These are phyloP conservation scores for Girardinichthys multiradiatus DNA, from an alignment of 2,113 vertebrate species.

Conservation along the genomic window DNA sequence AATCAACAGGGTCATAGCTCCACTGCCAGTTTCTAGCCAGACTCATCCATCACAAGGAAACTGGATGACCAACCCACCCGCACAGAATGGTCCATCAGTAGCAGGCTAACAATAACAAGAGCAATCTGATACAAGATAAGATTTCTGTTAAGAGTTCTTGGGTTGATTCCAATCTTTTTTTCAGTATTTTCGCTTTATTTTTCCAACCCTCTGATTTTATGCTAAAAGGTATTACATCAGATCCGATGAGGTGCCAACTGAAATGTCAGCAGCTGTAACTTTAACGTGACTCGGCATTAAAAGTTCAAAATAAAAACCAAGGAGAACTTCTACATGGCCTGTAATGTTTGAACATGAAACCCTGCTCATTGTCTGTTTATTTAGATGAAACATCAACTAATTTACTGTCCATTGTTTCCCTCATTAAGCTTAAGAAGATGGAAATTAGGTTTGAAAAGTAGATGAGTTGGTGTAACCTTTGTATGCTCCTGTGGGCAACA, in stretches of 20 bases:
- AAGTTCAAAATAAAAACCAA: constrained; percentile 48
- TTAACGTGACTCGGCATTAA: constrained; percentile 56
- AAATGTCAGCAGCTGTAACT: constrained; percentile 55
- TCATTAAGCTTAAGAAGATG: constrained; percentile 16
- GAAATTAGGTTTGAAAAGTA: constrained; percentile 34
- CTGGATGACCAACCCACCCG: constrained; percentile 63
- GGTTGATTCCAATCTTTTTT: constrained; percentile 46
- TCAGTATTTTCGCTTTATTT: constrained; percentile 49
- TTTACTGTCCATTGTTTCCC: constrained; percentile 23
- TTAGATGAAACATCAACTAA: constrained; percentile 24
- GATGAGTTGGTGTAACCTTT: constrained; percentile 21
- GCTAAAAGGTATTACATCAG: constrained; percentile 57
- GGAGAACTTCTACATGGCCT: constrained; percentile 17
- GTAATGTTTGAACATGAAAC: constrained; percentile 41
- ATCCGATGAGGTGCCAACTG: constrained; percentile 57
- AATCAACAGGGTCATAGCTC: constrained; percentile 76
- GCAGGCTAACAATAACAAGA: constrained; percentile 59
- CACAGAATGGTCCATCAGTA: constrained; percentile 53
- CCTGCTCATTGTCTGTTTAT: constrained; percentile 42
- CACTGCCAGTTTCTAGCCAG: constrained; percentile 59
- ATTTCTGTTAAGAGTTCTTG: constrained; percentile 46
- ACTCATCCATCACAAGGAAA: constrained; percentile 77
- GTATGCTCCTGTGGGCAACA: constrained; percentile 7
- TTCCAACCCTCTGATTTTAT: constrained; percentile 20
- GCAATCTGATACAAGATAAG: constrained; percentile 56